A percentile compares a stretch with the other conserved stretches of the same genome.
Conservation (phyloP, 2,797 vertebrate genomes). For the Spheniscus humboldti region DNA sequence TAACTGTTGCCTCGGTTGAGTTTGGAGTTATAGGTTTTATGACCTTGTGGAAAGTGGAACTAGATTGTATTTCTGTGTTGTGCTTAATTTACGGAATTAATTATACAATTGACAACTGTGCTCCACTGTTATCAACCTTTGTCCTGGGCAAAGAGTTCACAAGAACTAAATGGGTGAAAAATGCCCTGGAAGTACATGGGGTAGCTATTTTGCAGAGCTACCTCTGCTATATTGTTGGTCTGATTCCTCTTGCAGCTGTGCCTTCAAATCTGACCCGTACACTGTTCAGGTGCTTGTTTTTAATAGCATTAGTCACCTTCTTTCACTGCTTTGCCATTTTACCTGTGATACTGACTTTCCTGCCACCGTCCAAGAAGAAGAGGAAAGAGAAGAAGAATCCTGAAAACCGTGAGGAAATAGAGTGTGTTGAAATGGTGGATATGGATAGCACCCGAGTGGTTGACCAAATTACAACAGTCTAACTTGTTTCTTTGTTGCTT, state of each 20-base stretch:
- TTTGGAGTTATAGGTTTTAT: slow-evolving; percentile 98
- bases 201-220: slow-evolving; percentile 96
- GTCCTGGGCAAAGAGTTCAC: slow-evolving; percentile 92
- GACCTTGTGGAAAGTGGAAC: slow-evolving; percentile 96
- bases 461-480: slow-evolving; percentile 98
- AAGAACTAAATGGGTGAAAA: slow-evolving; percentile 96
- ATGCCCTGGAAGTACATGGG: slow-evolving; percentile 93
- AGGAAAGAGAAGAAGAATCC: slow-evolving; percentile 83
- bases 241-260: slow-evolving; percentile 91
- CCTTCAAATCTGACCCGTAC: slow-evolving; percentile 98
- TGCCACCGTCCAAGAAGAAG: slow-evolving; percentile 93
- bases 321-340: slow-evolving; percentile 98
- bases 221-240: slow-evolving; percentile 91
- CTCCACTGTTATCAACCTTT: slow-evolving; percentile 94
- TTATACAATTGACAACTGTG: slow-evolving; percentile 93
- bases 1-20: slow-evolving; percentile 94
- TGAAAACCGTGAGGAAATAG: slow-evolving; percentile 89
- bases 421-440: slow-evolving; percentile 98
- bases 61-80: slow-evolving; percentile 95
- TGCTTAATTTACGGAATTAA: slow-evolving; percentile 97
- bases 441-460: slow-evolving; percentile 95
- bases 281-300: slow-evolving; percentile 97
- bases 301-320: slow-evolving; percentile 95
- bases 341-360: slow-evolving; percentile 96
- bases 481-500: slow-evolving; percentile 73